phyloP scores from a whole-genome alignment of 2,113 vertebrate species.

The Corynorhinus townsendii region DNA sequence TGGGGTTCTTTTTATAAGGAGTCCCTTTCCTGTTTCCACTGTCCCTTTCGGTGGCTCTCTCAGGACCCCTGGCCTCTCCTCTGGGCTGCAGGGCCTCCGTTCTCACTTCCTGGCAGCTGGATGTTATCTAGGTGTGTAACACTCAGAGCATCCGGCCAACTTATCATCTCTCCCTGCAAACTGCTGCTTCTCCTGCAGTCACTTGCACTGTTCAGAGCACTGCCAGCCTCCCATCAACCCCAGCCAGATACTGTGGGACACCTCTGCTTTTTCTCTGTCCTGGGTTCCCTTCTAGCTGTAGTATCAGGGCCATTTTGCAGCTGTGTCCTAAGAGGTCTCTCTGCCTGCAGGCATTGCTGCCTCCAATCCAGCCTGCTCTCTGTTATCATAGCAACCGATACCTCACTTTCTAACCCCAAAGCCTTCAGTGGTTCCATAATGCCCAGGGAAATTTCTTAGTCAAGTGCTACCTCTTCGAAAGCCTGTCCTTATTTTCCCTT shows the following conservation, averaged over 20 bases:
- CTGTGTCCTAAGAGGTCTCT: background rate
- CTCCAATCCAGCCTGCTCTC: background rate
- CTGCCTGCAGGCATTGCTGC: background rate
- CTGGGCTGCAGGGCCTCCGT: background rate
- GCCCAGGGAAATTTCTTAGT: background rate
- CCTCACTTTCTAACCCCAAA: background rate
- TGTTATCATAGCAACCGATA: background rate
- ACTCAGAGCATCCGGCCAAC: background rate
- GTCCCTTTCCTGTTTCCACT: background rate
- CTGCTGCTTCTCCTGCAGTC: background rate
- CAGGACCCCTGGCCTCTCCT: background rate
- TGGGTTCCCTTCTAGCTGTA: background rate
- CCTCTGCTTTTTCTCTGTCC: background rate
- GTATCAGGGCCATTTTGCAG: background rate
- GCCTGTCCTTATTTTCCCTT: background rate
- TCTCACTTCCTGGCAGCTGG: background rate
- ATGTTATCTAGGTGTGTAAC: background rate
- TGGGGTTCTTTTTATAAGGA: background rate
- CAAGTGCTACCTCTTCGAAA: background rate
- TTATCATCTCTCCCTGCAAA: background rate
- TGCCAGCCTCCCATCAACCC: background rate
- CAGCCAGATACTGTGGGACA: background rate
- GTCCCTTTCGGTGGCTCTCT: background rate
- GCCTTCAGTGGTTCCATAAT: background rate
- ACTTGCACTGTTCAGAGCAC: background rate